Evolutionary conservation across 2,888 invertebrate species (phyloP).

Genomic region (Leptinotarsa rubiginosa): DNA sequence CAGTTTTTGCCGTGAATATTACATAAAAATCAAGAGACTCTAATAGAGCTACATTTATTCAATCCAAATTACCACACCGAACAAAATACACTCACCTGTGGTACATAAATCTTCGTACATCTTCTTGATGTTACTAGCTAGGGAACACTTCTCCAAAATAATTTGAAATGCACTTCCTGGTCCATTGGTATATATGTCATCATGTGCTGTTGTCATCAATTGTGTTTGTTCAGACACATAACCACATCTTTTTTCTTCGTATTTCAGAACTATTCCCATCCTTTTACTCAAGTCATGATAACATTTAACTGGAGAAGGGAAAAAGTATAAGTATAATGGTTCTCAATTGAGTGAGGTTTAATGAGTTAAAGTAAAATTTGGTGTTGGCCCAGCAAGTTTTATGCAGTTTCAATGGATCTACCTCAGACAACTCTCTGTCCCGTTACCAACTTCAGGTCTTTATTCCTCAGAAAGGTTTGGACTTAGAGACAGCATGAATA

Average conservation of each 20-base stretch:
- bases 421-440: no score
- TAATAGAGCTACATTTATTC: no score
- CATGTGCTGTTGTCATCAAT: conserved; percentile 79
- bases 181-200: conserved; percentile 69
- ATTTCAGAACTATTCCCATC: conserved; percentile 86
- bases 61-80: no score
- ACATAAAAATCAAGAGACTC: no score
- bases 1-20: no score
- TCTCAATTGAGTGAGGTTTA: neutral
- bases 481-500: no score
- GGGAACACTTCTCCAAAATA: conserved; percentile 83
- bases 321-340: neutral
- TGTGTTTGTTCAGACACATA: conserved; percentile 91
- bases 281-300: conserved; percentile 94
- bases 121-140: conserved; percentile 86
- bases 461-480: neutral
- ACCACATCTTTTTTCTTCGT: conserved; percentile 91
- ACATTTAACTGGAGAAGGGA: conserved; percentile 76
- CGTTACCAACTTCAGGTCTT: neutral
- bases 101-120: conserved; percentile 82
- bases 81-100: conserved; percentile 65
- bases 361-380: no score
- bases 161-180: conserved; percentile 77
- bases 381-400: no score
- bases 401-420: no score